Percentiles rank a stretch among this genome's conserved stretches.
Evolutionary conservation across 2,113 vertebrate species (phyloP).

Genomic region (Anhinga rufa): DNA sequence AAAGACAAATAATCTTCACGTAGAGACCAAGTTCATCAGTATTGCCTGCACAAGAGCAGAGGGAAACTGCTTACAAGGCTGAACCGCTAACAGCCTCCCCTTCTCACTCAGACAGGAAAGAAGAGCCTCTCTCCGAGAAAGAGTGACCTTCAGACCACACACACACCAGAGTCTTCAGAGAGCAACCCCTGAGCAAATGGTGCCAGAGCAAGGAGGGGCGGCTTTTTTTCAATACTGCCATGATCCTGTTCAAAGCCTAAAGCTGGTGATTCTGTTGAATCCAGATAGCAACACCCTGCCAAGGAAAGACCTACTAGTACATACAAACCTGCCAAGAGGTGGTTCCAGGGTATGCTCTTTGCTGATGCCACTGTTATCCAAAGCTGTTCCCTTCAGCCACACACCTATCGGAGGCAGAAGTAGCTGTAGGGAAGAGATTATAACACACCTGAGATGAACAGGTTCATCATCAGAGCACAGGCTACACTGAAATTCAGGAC

Average conservation of each 20-base stretch:
- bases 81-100: slow-evolving; percentile 15
- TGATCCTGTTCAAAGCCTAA: neutral
- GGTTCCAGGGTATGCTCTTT: neutral
- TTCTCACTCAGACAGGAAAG: slow-evolving; percentile 26
- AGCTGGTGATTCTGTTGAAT: neutral
- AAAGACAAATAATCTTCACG: neutral
- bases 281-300: neutral
- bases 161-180: neutral
- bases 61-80: slow-evolving; percentile 47
- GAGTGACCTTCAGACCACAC: slow-evolving; percentile 59
- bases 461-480: neutral
- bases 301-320: neutral
- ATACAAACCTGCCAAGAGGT: neutral
- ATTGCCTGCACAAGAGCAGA: slow-evolving; percentile 27
- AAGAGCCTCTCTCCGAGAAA: neutral
- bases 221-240: neutral
- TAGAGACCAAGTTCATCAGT: slow-evolving; percentile 12
- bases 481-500: neutral
- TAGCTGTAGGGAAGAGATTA: neutral
- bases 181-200: neutral
- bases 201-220: neutral
- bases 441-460: neutral
- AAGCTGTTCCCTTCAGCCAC: neutral
- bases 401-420: neutral
- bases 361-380: neutral